phyloP scores from a whole-genome alignment of 2,888 invertebrate genomes.

The Stenodema calcarata region DNA sequence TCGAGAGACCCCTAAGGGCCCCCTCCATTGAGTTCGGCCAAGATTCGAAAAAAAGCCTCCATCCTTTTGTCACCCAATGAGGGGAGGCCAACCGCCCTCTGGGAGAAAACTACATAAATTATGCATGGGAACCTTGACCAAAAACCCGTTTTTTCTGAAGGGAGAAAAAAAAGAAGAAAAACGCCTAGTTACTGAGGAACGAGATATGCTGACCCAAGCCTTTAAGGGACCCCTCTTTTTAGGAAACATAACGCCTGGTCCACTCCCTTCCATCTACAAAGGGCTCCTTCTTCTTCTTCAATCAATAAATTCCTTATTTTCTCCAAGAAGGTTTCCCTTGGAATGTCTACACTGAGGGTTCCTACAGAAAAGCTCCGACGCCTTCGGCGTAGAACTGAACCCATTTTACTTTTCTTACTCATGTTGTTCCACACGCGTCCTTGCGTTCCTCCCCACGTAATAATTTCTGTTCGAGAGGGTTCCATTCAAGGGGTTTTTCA shows the following conservation, averaged over 20 bases:
- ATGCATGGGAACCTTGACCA: conserved; percentile 46
- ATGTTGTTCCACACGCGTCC: neutral
- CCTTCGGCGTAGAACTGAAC: neutral
- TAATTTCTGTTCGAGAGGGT: neutral
- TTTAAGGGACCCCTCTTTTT: neutral
- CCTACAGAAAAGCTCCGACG: neutral
- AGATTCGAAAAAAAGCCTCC: neutral
- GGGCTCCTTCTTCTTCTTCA: conserved; percentile 5
- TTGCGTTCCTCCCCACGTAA: neutral
- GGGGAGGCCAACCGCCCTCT: neutral
- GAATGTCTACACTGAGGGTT: neutral
- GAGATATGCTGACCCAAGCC: conserved; percentile 45
- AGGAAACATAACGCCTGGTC: conserved; percentile 30
- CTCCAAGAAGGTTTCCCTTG: neutral
- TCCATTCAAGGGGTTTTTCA: neutral
- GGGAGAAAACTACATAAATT: conserved; percentile 33
- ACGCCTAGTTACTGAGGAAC: conserved; percentile 23
- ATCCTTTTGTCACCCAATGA: conserved; percentile 24
- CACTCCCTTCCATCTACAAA: neutral
- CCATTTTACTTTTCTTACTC: neutral
- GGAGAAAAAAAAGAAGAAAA: neutral
- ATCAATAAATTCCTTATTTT: conserved; percentile 45
- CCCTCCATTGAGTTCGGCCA: neutral
- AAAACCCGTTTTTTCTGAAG: neutral
- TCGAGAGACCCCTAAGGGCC: neutral